A percentile compares a stretch with the other conserved stretches of the same genome.
phyloP scores from a whole-genome alignment of 2,797 vertebrate species.

The Hoplostethus mediterraneus region DNA sequence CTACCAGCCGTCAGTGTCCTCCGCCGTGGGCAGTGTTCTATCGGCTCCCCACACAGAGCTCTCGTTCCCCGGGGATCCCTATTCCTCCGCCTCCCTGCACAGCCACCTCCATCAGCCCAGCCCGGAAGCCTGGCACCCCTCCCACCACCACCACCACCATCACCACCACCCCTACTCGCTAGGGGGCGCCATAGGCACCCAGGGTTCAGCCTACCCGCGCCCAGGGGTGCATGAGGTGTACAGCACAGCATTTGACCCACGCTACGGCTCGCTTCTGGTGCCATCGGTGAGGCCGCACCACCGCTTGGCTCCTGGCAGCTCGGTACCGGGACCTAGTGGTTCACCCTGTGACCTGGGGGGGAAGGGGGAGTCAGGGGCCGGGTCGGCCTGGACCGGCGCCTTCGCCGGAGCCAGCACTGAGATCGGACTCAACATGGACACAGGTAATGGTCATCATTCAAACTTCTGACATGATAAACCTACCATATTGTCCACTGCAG shows the following conservation, averaged over 20 bases:
- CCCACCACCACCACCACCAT: slow-evolving; percentile 92
- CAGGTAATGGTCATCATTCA: slow-evolving; percentile 84
- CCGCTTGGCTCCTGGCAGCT: slow-evolving; percentile 86
- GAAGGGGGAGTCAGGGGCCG: slow-evolving; percentile 87
- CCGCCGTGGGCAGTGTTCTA: slow-evolving; percentile 87
- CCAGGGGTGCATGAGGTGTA: slow-evolving; percentile 94
- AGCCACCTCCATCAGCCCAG: slow-evolving; percentile 94
- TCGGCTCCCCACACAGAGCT: slow-evolving; percentile 90
- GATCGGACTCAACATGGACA: slow-evolving; percentile 92
- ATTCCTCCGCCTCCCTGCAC: slow-evolving; percentile 90
- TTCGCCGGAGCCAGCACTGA: slow-evolving; percentile 89
- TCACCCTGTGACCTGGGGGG: slow-evolving; percentile 92
- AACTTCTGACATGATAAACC: not conserved
- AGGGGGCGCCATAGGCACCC: slow-evolving; percentile 86
- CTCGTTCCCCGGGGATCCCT: slow-evolving; percentile 91
- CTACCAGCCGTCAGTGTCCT: slow-evolving; percentile 89
- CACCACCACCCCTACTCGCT: slow-evolving; percentile 92
- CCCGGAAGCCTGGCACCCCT: slow-evolving; percentile 92
- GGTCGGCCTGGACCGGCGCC: slow-evolving; percentile 88
- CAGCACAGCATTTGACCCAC: slow-evolving; percentile 92
- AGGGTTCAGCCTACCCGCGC: slow-evolving; percentile 89
- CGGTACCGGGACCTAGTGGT: slow-evolving; percentile 84
- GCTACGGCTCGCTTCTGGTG: slow-evolving; percentile 93
- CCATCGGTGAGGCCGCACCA: slow-evolving; percentile 93
- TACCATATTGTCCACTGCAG: no score